Evolutionary conservation across 1,140 invertebrate genomes (phyloP).

Genomic region (Aphis craccivora): DNA sequence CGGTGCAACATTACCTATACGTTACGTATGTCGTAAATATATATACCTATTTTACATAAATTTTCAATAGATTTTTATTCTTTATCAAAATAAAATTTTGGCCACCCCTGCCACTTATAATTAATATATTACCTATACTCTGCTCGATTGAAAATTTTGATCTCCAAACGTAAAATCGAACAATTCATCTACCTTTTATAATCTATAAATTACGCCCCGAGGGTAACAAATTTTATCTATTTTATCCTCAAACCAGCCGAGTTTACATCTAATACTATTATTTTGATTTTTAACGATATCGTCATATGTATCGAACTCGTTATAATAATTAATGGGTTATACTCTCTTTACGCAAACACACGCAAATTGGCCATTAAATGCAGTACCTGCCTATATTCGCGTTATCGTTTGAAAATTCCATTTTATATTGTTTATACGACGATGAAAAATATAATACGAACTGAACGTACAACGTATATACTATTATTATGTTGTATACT

Average conservation of each 20-base stretch:
- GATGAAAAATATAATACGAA: background rate
- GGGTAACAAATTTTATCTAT: background rate
- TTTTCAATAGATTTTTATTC: background rate
- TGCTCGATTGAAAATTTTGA: background rate
- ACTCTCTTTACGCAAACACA: background rate
- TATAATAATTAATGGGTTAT: background rate
- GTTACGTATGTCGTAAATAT: too few relatives aligned
- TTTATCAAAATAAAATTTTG: background rate
- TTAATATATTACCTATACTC: background rate
- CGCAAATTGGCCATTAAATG: too few relatives aligned
- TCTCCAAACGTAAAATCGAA: background rate
- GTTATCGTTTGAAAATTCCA: background rate
- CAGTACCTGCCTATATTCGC: background rate
- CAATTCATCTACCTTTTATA: background rate
- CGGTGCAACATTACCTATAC: background rate
- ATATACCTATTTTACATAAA: background rate
- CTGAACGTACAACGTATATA: background rate
- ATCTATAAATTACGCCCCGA: background rate
- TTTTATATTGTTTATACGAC: background rate
- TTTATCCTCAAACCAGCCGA: background rate
- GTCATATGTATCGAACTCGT: background rate
- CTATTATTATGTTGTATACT: background rate
- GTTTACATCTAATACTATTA: background rate
- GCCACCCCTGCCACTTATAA: too few relatives aligned
- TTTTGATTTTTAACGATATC: background rate